Evolutionary conservation across 2,888 invertebrate species (phyloP).

Genomic region (Morinoia aosen): DNA sequence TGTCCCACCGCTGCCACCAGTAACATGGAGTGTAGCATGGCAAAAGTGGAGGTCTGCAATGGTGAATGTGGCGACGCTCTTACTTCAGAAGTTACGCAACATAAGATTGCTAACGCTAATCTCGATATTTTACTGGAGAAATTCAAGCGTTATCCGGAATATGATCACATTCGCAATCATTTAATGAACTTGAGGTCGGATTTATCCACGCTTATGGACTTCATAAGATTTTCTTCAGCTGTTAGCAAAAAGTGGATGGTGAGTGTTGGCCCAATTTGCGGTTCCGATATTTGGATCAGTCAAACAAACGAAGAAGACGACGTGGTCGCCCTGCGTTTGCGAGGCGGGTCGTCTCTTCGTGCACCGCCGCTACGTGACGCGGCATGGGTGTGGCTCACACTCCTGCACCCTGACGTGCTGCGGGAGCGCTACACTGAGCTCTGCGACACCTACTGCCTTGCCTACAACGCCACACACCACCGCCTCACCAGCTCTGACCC

Average conservation of each 20-base stretch:
- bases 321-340: conserved; percentile 58
- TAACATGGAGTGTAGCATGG: conserved; percentile 29
- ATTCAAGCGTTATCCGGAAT: conserved; percentile 36
- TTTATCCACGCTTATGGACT: conserved; percentile 63
- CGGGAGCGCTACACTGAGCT: conserved; percentile 67
- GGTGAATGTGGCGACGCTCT: conserved; percentile 57
- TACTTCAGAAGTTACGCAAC: conserved; percentile 61
- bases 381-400: conserved; percentile 66
- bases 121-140: conserved; percentile 60
- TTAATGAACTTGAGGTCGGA: conserved; percentile 60
- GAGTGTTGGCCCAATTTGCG: conserved; percentile 64
- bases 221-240: conserved; percentile 65
- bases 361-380: conserved; percentile 64
- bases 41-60: conserved; percentile 36
- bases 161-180: conserved; percentile 57
- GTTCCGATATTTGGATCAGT: conserved; percentile 63
- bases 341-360: conserved; percentile 58
- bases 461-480: conserved; percentile 62
- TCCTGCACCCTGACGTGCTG: conserved; percentile 59
- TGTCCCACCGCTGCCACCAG: neutral
- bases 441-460: conserved; percentile 65
- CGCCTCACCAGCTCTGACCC: conserved; percentile 39
- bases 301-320: conserved; percentile 55
- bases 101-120: conserved; percentile 58
- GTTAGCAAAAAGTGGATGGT: conserved; percentile 59